Base-by-base conservation (phyloP, 2,797 vertebrate genomes). In the Paramormyrops hopkinsi region DNA sequence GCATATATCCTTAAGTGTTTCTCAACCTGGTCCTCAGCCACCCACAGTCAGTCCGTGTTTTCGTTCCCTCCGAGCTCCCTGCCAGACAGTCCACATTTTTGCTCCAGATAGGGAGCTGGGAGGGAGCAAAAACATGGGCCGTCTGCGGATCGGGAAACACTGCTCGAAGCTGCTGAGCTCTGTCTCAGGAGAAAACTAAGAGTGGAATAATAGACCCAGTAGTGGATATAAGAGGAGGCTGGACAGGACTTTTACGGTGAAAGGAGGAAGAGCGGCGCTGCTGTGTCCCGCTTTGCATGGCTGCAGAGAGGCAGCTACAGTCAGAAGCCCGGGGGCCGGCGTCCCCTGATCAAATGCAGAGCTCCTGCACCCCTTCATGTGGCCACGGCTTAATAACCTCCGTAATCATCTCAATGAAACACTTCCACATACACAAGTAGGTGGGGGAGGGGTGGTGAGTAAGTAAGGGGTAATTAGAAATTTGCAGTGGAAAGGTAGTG, bases 261-360 rank as follows among this genome's bases (percentile, higher is more conserved):
- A 62, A 62, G 4, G 37, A 12, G 87, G 65, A 4, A 4, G 7
- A 6, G 37, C 41, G 29, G 3, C 1, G 12, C 54, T 46, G n/a
- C 51, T 48, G 7, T 54, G 33, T 73, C 46, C 37, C 7, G 54
- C 37, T 41, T 2, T 48, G 46, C 85, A 48, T 14, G 50, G 59
- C 88, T 53, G 4, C 48, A 76, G 62, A 91, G 82, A 90, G 89
- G 73, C 86, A 82, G 82, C 79, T 82, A 92, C 92, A 92, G 12
- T 12, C 92, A 93, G 93, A 94, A 93, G 94, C 93, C 93, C 93
- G 2, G 92, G 93, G 54, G 93, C 79, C 95, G 96, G 96, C 92
- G 95, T 95, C 96, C 94, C 94, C 95, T 94, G 97, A 98, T 95
- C 93, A 93, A 95, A 96, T 96, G 93, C 97, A 98, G 97, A 96